phyloP scores from a whole-genome alignment of 2,797 vertebrate genomes.

The Anguilla pacifica region DNA sequence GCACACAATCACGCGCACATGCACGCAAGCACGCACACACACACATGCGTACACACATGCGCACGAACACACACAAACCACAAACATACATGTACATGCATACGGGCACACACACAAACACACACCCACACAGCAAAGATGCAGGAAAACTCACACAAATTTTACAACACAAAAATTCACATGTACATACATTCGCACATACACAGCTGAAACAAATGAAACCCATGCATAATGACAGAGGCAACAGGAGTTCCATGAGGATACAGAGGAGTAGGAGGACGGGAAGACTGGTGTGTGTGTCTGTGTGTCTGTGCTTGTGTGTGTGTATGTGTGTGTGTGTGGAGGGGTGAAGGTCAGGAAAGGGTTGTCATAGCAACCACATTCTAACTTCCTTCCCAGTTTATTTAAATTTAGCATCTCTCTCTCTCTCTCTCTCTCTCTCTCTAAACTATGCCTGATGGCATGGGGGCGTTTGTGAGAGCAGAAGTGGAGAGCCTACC shows the following conservation, averaged over 20 bases:
- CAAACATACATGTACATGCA: conserved; percentile 48
- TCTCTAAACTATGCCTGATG: conserved; percentile 45
- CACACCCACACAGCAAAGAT: neutral
- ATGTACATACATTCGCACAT: neutral
- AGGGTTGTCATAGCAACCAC: conserved; percentile 65
- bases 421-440: conserved; percentile 46
- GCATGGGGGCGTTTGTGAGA: conserved; percentile 64
- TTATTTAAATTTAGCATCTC: conserved; percentile 62
- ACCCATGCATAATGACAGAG: neutral
- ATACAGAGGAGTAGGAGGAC: conserved; percentile 25
- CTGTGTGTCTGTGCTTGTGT: conserved; percentile 27
- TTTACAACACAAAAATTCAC: neutral
- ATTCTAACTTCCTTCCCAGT: conserved; percentile 70
- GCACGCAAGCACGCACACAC: conserved; percentile 13
- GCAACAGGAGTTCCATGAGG: neutral
- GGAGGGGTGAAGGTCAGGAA: conserved; percentile 56
- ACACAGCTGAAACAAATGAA: neutral
- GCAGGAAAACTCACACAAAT: neutral
- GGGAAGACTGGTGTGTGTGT: conserved; percentile 25
- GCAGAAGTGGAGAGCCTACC: conserved; percentile 58
- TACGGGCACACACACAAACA: neutral
- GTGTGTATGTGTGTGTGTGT: conserved; percentile 31
- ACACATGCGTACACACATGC: neutral
- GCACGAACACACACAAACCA: conserved; percentile 3
- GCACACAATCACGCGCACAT: too few species aligned